Conservation (phyloP, 2,797 vertebrate species). For the Oceanodroma leucorhoa region DNA sequence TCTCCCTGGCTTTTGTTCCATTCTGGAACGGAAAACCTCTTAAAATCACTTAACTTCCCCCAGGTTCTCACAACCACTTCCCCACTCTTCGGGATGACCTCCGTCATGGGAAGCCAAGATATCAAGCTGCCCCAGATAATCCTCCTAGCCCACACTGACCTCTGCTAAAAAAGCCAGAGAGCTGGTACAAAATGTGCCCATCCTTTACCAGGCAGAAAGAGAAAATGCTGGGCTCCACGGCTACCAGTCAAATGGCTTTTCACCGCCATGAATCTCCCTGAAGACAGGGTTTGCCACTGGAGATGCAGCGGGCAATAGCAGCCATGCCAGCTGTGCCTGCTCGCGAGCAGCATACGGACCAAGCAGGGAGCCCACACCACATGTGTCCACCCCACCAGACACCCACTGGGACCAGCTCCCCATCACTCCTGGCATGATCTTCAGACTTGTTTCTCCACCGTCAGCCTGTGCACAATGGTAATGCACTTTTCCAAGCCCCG, state of each 20-base stretch:
- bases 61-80: not conserved
- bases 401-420: not conserved
- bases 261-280: not conserved
- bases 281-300: not conserved
- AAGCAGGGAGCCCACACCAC: not conserved
- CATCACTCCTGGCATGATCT: not conserved
- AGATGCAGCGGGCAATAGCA: rapidly evolving
- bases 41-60: not conserved
- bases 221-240: not conserved
- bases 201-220: not conserved
- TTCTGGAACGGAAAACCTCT: not conserved
- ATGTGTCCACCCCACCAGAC: rapidly evolving
- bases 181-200: not conserved
- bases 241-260: not conserved
- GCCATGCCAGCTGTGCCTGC: rapidly evolving
- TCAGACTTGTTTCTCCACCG: not conserved
- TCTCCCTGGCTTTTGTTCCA: conserved; percentile 14
- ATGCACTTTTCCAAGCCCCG: rapidly evolving
- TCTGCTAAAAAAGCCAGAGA: not conserved
- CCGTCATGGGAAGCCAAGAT: not conserved
- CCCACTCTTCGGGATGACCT: not conserved
- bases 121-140: not conserved
- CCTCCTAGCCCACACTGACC: not conserved
- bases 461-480: not conserved
- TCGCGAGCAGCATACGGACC: rapidly evolving